A percentile compares a stretch with the other conserved stretches of the same genome.
Conservation (phyloP, 2,113 vertebrate genomes). For the Haemorhous mexicanus region DNA sequence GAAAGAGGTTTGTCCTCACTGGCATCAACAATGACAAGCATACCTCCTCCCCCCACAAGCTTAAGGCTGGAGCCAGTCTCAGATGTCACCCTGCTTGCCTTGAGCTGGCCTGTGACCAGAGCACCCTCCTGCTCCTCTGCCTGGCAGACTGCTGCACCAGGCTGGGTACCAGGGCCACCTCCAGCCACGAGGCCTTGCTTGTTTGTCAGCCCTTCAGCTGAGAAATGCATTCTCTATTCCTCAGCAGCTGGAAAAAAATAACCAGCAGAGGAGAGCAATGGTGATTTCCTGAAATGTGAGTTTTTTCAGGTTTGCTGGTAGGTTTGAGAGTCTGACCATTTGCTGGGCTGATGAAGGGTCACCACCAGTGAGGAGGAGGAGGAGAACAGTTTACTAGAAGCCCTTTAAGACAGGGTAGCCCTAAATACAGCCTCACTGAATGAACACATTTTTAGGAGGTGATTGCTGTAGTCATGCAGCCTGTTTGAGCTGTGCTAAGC, state of each 20-base stretch:
- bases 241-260: not conserved
- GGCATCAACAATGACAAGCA: conserved; percentile 12
- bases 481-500: not conserved
- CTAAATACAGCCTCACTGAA: not conserved
- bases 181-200: not conserved
- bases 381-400: not conserved
- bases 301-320: not conserved
- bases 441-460: not conserved
- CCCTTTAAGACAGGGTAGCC: not conserved
- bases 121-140: conserved; percentile 37
- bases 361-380: not conserved
- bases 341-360: not conserved
- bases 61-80: not conserved
- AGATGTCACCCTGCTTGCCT: not conserved
- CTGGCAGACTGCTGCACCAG: not conserved
- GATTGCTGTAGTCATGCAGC: not conserved
- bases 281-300: not conserved
- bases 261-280: not conserved
- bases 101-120: not conserved
- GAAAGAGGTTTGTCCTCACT: conserved; percentile 2
- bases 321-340: not conserved
- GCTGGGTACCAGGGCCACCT: not conserved
- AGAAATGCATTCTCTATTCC: not conserved
- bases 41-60: not conserved
- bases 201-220: not conserved